These are phyloP conservation scores for Colaptes auratus DNA, from an alignment of 2,113 vertebrate genomes.

Conservation along the genomic window DNA sequence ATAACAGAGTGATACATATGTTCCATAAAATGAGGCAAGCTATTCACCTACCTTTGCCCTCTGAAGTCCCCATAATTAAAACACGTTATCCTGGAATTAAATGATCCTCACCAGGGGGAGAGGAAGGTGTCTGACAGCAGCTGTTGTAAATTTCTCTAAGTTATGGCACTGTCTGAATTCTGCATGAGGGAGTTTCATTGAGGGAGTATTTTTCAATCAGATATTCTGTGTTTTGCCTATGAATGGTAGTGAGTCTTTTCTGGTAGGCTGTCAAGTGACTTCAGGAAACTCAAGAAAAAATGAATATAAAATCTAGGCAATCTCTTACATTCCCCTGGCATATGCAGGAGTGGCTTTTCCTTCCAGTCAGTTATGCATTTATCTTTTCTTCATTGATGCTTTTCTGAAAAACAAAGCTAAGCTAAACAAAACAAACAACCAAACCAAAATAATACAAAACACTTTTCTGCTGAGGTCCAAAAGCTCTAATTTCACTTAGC, in stretches of 20 bases:
- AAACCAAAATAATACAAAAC: too few relatives aligned
- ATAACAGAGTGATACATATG: background rate
- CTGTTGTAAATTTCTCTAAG: background rate
- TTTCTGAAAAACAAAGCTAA: background rate
- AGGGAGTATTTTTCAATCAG: background rate
- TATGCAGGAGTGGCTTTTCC: background rate
- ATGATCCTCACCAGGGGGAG: background rate
- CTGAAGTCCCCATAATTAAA: slow-evolving; percentile 27
- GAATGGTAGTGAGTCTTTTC: background rate
- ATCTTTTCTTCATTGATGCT: background rate
- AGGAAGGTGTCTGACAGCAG: background rate
- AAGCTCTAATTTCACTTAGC: slow-evolving; percentile 9
- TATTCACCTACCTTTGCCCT: slow-evolving; percentile 4
- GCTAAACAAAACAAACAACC: too few relatives aligned
- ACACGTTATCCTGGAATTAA: background rate
- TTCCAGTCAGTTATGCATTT: slow-evolving; percentile 17
- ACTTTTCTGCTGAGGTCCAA: slow-evolving; percentile 5
- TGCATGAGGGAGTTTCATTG: background rate
- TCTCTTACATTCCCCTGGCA: background rate
- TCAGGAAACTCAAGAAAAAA: slow-evolving; percentile 4
- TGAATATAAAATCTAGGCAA: background rate
- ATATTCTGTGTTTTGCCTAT: background rate
- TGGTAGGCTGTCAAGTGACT: background rate
- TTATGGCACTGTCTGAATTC: background rate
- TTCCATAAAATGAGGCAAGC: slow-evolving; percentile 23